Percentiles rank a stretch among this genome's conserved stretches.
Evolutionary conservation across 2,888 invertebrate genomes (phyloP).

Genomic region (Apeira syringaria): DNA sequence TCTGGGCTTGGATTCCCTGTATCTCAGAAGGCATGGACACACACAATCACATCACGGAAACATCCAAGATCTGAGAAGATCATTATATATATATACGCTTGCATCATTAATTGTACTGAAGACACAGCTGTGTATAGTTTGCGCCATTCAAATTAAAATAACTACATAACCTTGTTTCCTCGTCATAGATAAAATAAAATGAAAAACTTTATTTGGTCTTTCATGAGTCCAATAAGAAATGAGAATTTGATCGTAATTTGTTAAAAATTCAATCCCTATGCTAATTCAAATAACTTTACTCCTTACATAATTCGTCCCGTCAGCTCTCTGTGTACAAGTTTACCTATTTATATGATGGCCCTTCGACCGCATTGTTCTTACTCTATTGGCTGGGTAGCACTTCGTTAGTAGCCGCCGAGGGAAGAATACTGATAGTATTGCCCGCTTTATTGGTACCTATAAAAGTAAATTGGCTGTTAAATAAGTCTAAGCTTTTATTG

Average conservation of each 20-base stretch:
- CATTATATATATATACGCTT: too few relatives aligned
- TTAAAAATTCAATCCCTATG: too few relatives aligned
- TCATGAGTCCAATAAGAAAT: too few relatives aligned
- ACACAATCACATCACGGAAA: too few relatives aligned
- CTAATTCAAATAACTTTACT: neutral
- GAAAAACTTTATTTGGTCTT: too few relatives aligned
- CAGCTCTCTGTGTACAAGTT: conserved; percentile 21
- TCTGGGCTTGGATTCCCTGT: too few relatives aligned
- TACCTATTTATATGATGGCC: conserved; percentile 29
- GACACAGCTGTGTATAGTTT: too few relatives aligned
- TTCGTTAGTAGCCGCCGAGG: conserved; percentile 27
- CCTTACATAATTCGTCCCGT: conserved; percentile 1
- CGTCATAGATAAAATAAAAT: neutral
- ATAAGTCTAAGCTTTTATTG: conserved; percentile 4
- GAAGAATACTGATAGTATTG: conserved; percentile 18
- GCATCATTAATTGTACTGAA: too few relatives aligned
- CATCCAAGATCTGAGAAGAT: too few relatives aligned
- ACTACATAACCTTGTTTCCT: neutral
- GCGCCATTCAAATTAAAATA: too few relatives aligned
- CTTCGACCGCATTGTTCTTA: conserved; percentile 19
- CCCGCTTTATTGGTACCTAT: conserved; percentile 8
- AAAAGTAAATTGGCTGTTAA: conserved; percentile 20
- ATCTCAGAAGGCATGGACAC: too few relatives aligned
- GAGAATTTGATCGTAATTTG: too few relatives aligned
- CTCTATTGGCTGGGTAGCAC: conserved; percentile 23